phyloP scores from a whole-genome alignment of 2,888 invertebrate species.

The Tetranychus piercei region DNA sequence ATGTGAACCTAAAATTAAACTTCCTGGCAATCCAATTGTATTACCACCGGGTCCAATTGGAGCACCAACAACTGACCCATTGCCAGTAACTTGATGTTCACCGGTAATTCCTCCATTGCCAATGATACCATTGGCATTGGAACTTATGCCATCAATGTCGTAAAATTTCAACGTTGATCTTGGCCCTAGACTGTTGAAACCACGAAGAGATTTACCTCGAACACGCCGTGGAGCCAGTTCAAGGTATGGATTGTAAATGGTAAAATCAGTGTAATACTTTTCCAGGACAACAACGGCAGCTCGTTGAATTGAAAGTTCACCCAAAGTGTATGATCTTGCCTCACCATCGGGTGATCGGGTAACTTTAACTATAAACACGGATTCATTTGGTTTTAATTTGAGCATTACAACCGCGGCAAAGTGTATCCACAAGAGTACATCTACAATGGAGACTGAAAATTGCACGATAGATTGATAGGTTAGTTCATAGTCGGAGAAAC shows the following conservation, averaged over 20 bases:
- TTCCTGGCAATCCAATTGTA: conserved; percentile 1
- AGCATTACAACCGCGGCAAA: conserved; percentile 79
- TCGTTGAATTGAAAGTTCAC: conserved; percentile 72
- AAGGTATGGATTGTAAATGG: conserved; percentile 87
- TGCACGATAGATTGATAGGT: conserved; percentile 74
- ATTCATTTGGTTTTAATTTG: conserved; percentile 76
- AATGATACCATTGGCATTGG: not conserved
- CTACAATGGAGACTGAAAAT: conserved; percentile 77
- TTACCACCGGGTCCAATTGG: not conserved
- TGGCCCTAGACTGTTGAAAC: conserved; percentile 5
- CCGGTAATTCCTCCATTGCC: conserved; percentile 4
- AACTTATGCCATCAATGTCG: conserved; percentile 57
- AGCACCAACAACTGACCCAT: not conserved
- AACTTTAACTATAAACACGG: conserved; percentile 50
- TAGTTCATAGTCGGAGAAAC: conserved; percentile 29
- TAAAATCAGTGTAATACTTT: conserved; percentile 85
- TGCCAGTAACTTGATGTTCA: not conserved
- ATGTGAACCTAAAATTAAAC: not conserved
- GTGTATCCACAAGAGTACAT: conserved; percentile 82
- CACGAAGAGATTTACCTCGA: conserved; percentile 14
- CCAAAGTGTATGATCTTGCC: conserved; percentile 61
- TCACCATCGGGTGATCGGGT: conserved; percentile 90
- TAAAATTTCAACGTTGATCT: conserved; percentile 66
- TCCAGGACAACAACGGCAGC: conserved; percentile 86
- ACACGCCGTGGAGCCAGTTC: conserved; percentile 51